These are phyloP conservation scores for Percina caprodes DNA, from an alignment of 2,113 vertebrate genomes.

Conservation along the genomic window DNA sequence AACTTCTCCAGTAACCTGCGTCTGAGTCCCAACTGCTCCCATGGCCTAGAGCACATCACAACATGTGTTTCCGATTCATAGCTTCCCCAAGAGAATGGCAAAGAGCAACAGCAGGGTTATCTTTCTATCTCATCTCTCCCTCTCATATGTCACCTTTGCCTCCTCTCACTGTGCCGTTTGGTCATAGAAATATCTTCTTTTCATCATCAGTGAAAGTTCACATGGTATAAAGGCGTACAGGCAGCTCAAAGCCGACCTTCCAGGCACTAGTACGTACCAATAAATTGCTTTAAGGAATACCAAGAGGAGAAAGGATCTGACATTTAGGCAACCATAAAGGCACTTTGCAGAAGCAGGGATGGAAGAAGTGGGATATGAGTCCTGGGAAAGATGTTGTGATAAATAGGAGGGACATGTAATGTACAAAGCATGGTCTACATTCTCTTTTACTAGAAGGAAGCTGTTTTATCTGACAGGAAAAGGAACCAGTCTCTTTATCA, in stretches of 20 bases:
- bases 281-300: background rate
- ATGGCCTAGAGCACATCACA: constrained; percentile 41
- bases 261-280: background rate
- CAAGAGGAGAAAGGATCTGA: background rate
- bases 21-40: constrained; percentile 21
- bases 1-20: constrained; percentile 10
- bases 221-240: background rate
- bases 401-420: constrained; percentile 34
- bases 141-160: constrained; percentile 21
- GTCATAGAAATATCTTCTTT: background rate
- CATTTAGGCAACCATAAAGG: background rate
- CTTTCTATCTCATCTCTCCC: constrained; percentile 49
- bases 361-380: constrained; percentile 17
- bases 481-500: constrained; percentile 51
- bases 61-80: constrained; percentile 66
- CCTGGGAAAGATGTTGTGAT: constrained; percentile 47
- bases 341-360: constrained; percentile 1
- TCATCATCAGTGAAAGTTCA: constrained; percentile 6
- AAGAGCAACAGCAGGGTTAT: constrained; percentile 55
- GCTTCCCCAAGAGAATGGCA: constrained; percentile 35
- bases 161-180: constrained; percentile 14
- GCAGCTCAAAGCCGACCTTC: background rate
- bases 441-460: constrained; percentile 37
- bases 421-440: constrained; percentile 6
- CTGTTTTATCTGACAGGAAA: constrained; percentile 67